phyloP scores from a whole-genome alignment of 2,797 vertebrate species.

The Pipistrellus nathusii region DNA sequence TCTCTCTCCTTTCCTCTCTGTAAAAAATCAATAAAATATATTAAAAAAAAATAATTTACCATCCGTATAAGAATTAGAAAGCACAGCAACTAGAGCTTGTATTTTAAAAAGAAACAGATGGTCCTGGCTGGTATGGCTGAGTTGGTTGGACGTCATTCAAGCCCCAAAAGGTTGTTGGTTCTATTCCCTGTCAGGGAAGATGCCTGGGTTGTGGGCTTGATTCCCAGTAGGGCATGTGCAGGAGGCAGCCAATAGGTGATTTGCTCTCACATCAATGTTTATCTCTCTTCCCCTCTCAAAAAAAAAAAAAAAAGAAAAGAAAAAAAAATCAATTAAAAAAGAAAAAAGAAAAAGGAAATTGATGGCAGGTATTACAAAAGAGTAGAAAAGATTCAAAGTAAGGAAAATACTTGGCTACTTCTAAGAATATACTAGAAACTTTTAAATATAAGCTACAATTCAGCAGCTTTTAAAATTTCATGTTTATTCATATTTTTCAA shows the following conservation, averaged over 20 bases:
- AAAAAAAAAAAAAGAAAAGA: not conserved
- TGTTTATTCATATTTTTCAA: constrained; percentile 85
- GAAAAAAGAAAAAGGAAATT: not conserved
- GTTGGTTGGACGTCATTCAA: not conserved
- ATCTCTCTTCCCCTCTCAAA: not conserved
- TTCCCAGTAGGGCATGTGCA: not conserved
- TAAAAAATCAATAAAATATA: too few relatives aligned
- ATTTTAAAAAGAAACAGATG: constrained; percentile 48
- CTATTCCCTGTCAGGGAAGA: not conserved
- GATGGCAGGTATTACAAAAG: not conserved
- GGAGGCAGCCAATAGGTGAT: not conserved
- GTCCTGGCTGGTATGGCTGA: not conserved
- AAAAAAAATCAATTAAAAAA: not conserved
- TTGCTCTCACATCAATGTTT: not conserved
- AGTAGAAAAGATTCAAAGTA: constrained; percentile 14
- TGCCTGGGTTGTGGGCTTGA: not conserved
- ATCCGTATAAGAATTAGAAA: constrained; percentile 39
- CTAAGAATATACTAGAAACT: constrained; percentile 24
- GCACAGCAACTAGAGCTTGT: constrained; percentile 37
- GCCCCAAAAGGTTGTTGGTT: not conserved
- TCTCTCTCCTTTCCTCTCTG: too few relatives aligned
- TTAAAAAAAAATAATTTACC: not conserved
- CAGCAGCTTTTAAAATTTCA: constrained; percentile 82
- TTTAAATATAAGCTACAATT: constrained; percentile 73
- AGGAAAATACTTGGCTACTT: not conserved